phyloP scores from a whole-genome alignment of 1,140 invertebrate species.

The Leptopilina clavipes region DNA sequence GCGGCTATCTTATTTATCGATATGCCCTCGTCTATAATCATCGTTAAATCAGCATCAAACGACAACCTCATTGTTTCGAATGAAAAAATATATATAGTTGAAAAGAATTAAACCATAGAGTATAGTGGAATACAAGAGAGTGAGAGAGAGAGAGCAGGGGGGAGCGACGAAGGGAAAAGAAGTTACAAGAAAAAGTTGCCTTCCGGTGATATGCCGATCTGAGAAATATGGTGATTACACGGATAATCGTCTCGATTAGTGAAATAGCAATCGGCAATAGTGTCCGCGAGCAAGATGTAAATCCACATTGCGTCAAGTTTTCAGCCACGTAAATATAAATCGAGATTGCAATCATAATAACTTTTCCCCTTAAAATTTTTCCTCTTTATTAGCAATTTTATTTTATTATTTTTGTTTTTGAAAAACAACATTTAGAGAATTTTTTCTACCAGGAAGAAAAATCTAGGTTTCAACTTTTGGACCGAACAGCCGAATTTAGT shows the following conservation, averaged over 20 bases:
- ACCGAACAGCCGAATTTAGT: too few species aligned
- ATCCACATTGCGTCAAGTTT: neutral
- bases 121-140: neutral
- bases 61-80: slow-evolving; percentile 19
- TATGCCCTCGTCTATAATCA: slow-evolving; percentile 31
- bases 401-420: too few species aligned
- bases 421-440: too few species aligned
- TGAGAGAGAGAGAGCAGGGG: too few species aligned
- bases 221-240: slow-evolving; percentile 24
- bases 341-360: slow-evolving; percentile 29
- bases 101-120: neutral
- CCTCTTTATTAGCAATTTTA: too few species aligned
- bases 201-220: slow-evolving; percentile 1
- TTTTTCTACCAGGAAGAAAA: too few species aligned
- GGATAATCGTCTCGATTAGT: slow-evolving; percentile 32
- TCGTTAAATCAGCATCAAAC: neutral
- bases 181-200: neutral
- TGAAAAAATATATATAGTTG: neutral
- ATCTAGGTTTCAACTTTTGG: too few species aligned
- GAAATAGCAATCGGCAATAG: slow-evolving; percentile 22
- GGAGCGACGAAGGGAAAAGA: too few species aligned
- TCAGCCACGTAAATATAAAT: neutral
- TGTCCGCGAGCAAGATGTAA: slow-evolving; percentile 22
- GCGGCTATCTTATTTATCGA: slow-evolving; percentile 23
- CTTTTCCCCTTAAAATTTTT: neutral